phyloP scores from a whole-genome alignment of 1,140 invertebrate species.

The Danaus plexippus region DNA sequence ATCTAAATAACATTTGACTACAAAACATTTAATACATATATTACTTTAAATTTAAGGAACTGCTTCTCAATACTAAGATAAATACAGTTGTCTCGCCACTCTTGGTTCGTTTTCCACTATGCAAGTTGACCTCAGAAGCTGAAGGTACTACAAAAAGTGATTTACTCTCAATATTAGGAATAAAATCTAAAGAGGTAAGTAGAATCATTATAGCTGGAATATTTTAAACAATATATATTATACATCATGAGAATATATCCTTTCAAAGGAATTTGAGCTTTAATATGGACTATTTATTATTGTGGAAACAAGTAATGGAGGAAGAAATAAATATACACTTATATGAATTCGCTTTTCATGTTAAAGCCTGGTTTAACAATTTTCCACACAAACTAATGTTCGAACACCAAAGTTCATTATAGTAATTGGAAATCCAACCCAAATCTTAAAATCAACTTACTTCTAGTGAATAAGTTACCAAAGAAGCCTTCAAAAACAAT shows the following conservation, averaged over 20 bases:
- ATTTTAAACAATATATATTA: no score
- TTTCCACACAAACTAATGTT: no score
- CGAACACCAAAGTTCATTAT: no score
- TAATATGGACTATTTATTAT: constrained; percentile 9
- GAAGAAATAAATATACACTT: no score
- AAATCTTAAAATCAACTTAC: no score
- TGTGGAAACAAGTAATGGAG: not conserved
- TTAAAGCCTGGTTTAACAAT: no score
- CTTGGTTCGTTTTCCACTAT: constrained; percentile 27
- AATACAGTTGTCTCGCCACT: constrained; percentile 31
- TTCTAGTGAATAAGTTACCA: no score
- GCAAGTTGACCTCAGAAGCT: constrained; percentile 31
- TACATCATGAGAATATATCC: no score
- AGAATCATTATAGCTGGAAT: no score
- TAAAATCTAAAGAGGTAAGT: not conserved
- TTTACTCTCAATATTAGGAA: constrained; percentile 27
- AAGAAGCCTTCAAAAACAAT: no score
- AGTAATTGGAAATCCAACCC: no score
- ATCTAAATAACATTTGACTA: constrained; percentile 6
- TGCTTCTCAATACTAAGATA: constrained; percentile 16
- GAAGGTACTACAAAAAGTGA: constrained; percentile 24
- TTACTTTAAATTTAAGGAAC: constrained; percentile 18
- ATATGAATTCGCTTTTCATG: no score
- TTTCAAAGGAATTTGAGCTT: not conserved
- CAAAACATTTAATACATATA: not conserved